These are phyloP conservation scores for Paralvinella palmiformis DNA, from an alignment of 1,140 invertebrate genomes.

Conservation along the genomic window DNA sequence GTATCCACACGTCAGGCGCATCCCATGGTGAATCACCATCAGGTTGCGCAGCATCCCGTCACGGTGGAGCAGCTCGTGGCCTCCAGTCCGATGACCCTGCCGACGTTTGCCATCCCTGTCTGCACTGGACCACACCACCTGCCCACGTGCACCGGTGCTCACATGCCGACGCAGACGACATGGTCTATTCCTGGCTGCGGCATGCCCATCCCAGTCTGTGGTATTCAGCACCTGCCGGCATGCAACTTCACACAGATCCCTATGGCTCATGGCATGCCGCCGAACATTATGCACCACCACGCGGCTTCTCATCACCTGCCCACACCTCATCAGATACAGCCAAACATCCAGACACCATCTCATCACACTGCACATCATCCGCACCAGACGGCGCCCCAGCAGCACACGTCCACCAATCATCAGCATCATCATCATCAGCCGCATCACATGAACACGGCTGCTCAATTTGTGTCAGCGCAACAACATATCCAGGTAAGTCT, in stretches of 20 bases:
- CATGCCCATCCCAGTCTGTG: conserved; percentile 26
- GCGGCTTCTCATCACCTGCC: conserved; percentile 19
- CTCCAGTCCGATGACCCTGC: conserved; percentile 55
- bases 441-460: too few species aligned
- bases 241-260: conserved; percentile 41
- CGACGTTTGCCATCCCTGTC: conserved; percentile 49
- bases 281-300: conserved; percentile 25
- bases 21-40: too few species aligned
- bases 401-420: conserved; percentile 3
- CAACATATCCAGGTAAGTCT: too few species aligned
- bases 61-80: conserved; percentile 59
- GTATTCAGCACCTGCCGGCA: conserved; percentile 43
- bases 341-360: conserved; percentile 13
- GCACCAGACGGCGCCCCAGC: conserved; percentile 11
- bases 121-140: conserved; percentile 39
- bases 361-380: conserved; percentile 16
- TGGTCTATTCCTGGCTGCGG: conserved; percentile 39
- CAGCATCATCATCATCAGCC: too few species aligned
- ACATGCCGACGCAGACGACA: conserved; percentile 35
- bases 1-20: too few species aligned
- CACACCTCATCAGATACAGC: conserved; percentile 17
- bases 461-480: too few species aligned
- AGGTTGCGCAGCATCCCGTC: too few species aligned
- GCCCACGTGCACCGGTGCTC: neutral
- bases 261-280: conserved; percentile 37